Evolutionary conservation across 1,140 invertebrate species (phyloP).

Genomic region (Phortica variegata): DNA sequence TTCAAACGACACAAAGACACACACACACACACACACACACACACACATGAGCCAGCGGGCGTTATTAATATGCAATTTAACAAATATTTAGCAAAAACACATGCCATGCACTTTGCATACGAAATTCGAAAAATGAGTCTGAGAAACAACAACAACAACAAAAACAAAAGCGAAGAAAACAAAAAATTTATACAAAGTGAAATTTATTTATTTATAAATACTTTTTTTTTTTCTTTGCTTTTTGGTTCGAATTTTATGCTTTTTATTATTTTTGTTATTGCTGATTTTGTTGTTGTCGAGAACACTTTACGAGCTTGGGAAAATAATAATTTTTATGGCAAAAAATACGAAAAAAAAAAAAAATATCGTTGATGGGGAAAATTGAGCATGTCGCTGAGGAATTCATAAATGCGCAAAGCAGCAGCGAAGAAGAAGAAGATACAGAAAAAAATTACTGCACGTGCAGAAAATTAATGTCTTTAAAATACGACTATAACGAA

Average conservation of each 20-base stretch:
- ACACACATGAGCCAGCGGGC: conserved; percentile 31
- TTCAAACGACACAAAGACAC: conserved; percentile 24
- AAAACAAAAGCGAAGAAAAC: too few relatives aligned
- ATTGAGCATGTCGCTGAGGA: too few relatives aligned
- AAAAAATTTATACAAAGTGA: too few relatives aligned
- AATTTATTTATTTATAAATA: conserved; percentile 45
- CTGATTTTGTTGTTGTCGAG: too few relatives aligned
- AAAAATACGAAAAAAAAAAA: conserved; percentile 22
- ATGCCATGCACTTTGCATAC: conserved; percentile 27
- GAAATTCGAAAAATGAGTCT: conserved; percentile 25
- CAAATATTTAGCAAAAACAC: conserved; percentile 55
- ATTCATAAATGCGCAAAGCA: too few relatives aligned
- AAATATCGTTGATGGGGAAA: too few relatives aligned
- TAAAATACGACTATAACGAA: too few relatives aligned
- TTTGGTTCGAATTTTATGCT: too few relatives aligned
- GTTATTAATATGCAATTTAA: conserved; percentile 54
- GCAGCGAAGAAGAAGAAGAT: neutral
- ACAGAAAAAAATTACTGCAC: conserved; percentile 22
- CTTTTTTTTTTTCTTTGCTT: too few relatives aligned
- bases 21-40: too few relatives aligned
- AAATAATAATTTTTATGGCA: conserved; percentile 50
- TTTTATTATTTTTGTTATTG: too few relatives aligned
- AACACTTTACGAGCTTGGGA: conserved; percentile 52
- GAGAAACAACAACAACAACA: conserved; percentile 1
- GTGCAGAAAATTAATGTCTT: conserved; percentile 45